Evolutionary conservation across 1,140 invertebrate genomes (phyloP).

Genomic region (Nylanderia fulva): DNA sequence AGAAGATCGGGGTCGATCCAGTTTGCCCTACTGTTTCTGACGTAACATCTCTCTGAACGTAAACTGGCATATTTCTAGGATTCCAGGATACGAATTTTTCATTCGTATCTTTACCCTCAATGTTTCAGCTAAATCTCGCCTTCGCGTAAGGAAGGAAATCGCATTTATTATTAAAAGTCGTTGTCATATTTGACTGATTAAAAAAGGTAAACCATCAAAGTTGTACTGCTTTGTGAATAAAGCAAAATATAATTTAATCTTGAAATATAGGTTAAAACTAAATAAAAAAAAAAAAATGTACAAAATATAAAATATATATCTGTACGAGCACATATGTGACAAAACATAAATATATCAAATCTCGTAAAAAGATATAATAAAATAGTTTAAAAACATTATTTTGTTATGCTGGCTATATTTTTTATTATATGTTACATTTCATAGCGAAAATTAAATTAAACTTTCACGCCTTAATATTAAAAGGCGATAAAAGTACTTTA

Average conservation of each 20-base stretch:
- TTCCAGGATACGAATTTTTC: conserved; percentile 36
- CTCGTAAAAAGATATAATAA: neutral
- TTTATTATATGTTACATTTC: neutral
- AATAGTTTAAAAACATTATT: neutral
- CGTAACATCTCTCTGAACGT: conserved; percentile 43
- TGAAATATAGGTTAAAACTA: too few species aligned
- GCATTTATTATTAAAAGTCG: conserved; percentile 49
- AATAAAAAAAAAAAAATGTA: too few species aligned
- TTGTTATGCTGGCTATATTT: neutral
- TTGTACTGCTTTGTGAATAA: conserved; percentile 7
- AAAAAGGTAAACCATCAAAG: conserved; percentile 22
- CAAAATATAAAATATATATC: neutral
- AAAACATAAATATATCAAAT: neutral
- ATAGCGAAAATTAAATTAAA: conserved; percentile 6
- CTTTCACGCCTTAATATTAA: neutral
- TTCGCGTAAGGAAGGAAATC: neutral
- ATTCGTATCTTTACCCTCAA: conserved; percentile 18
- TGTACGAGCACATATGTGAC: neutral
- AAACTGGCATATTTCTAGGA: conserved; percentile 34
- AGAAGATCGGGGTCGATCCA: conserved; percentile 51
- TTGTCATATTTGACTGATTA: conserved; percentile 39
- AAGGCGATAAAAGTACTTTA: neutral
- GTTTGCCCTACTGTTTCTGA: conserved; percentile 54
- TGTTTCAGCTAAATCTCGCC: conserved; percentile 18
- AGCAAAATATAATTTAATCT: neutral